Percentiles rank a stretch among this genome's conserved stretches.
phyloP scores from a whole-genome alignment of 2,113 vertebrate genomes.

The Tiliqua scincoides region DNA sequence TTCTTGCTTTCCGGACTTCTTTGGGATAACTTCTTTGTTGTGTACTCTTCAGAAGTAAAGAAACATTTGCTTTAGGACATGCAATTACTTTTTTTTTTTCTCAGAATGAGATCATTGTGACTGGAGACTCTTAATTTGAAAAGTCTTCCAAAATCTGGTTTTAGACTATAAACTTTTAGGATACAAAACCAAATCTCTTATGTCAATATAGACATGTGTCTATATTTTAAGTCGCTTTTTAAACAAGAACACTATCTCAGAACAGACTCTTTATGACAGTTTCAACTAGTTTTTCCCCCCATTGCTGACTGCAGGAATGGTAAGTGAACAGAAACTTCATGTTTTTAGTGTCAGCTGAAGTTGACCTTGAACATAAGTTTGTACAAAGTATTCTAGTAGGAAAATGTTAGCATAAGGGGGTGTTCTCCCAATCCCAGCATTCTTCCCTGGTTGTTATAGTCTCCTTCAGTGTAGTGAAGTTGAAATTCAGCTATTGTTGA shows the following conservation, averaged over 20 bases:
- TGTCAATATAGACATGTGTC: too few relatives aligned
- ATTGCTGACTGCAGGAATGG: not conserved
- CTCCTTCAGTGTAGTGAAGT: not conserved
- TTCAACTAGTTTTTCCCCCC: too few relatives aligned
- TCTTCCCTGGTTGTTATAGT: not conserved
- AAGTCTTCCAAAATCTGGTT: too few relatives aligned
- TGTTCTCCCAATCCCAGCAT: too few relatives aligned
- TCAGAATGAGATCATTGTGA: too few relatives aligned
- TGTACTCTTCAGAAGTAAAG: not conserved
- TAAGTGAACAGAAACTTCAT: not conserved
- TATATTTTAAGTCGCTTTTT: too few relatives aligned
- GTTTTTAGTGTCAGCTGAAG: too few relatives aligned
- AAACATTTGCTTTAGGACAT: not conserved
- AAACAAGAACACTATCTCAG: too few relatives aligned
- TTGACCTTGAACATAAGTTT: not conserved
- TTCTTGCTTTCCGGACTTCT: not conserved
- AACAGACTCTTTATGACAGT: too few relatives aligned
- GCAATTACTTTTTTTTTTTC: not conserved
- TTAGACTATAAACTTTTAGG: too few relatives aligned
- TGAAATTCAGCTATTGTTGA: not conserved
- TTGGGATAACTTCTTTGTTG: not conserved
- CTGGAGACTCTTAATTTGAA: too few relatives aligned
- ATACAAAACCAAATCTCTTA: too few relatives aligned
- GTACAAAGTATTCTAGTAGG: not conserved
- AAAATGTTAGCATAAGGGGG: not conserved